These are phyloP conservation scores for Meloidogyne hapla DNA, from an alignment of 1,140 invertebrate species.

Conservation along the genomic window DNA sequence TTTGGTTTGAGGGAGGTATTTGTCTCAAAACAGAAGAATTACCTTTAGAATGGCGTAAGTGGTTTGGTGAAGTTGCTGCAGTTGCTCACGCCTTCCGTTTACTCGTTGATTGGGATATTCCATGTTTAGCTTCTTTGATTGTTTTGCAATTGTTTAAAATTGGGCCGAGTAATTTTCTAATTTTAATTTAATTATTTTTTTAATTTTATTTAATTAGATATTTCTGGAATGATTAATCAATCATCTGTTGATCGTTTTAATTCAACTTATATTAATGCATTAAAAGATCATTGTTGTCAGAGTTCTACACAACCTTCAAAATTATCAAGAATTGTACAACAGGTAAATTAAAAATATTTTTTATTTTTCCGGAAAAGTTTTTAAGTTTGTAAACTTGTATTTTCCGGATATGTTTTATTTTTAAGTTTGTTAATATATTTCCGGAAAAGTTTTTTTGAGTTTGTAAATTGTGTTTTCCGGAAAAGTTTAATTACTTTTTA, in stretches of 20 bases:
- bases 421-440: background rate
- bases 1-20: slow-evolving; percentile 55
- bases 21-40: slow-evolving; percentile 26
- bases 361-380: background rate
- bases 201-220: slow-evolving; percentile 30
- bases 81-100: slow-evolving; percentile 39
- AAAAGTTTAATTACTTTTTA: background rate
- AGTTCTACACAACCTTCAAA: slow-evolving; percentile 46
- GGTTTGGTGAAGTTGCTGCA: slow-evolving; percentile 48
- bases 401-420: background rate
- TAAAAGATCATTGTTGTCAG: slow-evolving; percentile 62
- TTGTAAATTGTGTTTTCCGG: background rate
- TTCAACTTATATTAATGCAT: slow-evolving; percentile 60
- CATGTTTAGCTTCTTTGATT: slow-evolving; percentile 51
- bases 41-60: slow-evolving; percentile 44
- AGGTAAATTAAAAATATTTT: slow-evolving; percentile 43
- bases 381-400: background rate
- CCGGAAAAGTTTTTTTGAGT: background rate
- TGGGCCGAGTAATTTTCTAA: slow-evolving; percentile 38
- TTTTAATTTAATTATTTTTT: background rate
- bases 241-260: slow-evolving; percentile 51
- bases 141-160: slow-evolving; percentile 54
- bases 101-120: slow-evolving; percentile 56
- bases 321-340: slow-evolving; percentile 56
- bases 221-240: slow-evolving; percentile 37